These are phyloP conservation scores for Caenorhabditis sinica DNA, from an alignment of 2,888 invertebrate genomes.

Conservation along the genomic window DNA sequence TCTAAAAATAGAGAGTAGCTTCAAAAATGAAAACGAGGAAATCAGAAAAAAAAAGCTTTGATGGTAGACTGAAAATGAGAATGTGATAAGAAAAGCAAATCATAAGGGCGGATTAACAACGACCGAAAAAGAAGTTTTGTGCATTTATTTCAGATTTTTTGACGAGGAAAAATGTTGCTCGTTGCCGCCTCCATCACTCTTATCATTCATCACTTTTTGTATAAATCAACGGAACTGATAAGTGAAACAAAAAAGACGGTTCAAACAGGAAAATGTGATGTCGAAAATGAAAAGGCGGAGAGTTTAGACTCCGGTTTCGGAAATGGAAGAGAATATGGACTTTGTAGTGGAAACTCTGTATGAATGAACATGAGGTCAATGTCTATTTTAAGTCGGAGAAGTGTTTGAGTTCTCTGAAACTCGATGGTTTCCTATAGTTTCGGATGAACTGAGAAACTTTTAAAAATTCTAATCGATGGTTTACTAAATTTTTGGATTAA, in stretches of 20 bases:
- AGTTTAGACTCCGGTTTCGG: conserved; percentile 43
- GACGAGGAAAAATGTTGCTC: conserved; percentile 29
- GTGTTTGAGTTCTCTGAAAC: neutral
- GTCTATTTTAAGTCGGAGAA: neutral
- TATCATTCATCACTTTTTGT: conserved; percentile 56
- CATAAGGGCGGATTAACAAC: conserved; percentile 38
- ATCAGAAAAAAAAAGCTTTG: neutral
- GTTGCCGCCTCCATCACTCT: conserved; percentile 25
- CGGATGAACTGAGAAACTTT: too few relatives aligned
- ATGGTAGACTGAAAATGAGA: conserved; percentile 8
- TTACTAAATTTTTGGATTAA: too few relatives aligned
- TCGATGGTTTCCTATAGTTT: too few relatives aligned
- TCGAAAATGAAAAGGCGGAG: conserved; percentile 11
- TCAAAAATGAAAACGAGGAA: conserved; percentile 2
- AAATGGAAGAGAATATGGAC: conserved; percentile 22
- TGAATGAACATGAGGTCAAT: neutral
- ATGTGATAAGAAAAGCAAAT: conserved; percentile 25
- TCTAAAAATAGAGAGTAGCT: neutral
- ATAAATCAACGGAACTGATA: conserved; percentile 63
- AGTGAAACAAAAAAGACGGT: conserved; percentile 22
- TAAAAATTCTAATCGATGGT: too few relatives aligned
- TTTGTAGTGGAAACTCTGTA: neutral
- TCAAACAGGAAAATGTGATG: conserved; percentile 54
- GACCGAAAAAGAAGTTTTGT: conserved; percentile 20
- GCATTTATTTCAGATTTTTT: conserved; percentile 17